phyloP scores from a whole-genome alignment of 1,140 invertebrate species.

The Andricus grossulariae region DNA sequence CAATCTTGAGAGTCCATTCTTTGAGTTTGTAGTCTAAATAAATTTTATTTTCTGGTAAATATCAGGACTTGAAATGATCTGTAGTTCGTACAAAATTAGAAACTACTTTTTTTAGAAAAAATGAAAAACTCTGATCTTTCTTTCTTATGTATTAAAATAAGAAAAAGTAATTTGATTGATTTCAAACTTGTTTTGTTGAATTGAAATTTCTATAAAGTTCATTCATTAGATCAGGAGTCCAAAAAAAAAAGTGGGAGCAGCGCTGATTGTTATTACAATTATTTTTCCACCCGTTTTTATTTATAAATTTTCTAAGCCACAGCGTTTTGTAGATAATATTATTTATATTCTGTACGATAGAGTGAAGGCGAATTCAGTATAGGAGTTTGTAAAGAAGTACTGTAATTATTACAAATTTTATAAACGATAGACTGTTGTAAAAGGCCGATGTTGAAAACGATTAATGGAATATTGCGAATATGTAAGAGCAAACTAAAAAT shows the following conservation, averaged over 20 bases:
- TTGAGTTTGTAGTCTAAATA: too few relatives aligned
- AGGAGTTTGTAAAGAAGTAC: conserved; percentile 14
- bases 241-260: background rate
- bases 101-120: too few relatives aligned
- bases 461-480: background rate
- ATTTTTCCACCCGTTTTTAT: conserved; percentile 34
- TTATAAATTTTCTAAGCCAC: conserved; percentile 38
- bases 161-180: too few relatives aligned
- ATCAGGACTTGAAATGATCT: too few relatives aligned
- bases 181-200: too few relatives aligned
- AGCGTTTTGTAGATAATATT: conserved; percentile 37
- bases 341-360: conserved; percentile 41
- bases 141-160: too few relatives aligned
- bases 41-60: too few relatives aligned
- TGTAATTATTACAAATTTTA: conserved; percentile 33
- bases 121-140: too few relatives aligned
- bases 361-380: conserved; percentile 19
- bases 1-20: too few relatives aligned
- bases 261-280: conserved; percentile 17
- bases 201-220: too few relatives aligned
- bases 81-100: too few relatives aligned
- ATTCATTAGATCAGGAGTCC: background rate
- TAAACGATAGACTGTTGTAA: conserved; percentile 10
- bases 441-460: background rate
- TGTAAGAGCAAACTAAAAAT: background rate